phyloP scores from a whole-genome alignment of 2,113 vertebrate species.

The Hemicordylus capensis region DNA sequence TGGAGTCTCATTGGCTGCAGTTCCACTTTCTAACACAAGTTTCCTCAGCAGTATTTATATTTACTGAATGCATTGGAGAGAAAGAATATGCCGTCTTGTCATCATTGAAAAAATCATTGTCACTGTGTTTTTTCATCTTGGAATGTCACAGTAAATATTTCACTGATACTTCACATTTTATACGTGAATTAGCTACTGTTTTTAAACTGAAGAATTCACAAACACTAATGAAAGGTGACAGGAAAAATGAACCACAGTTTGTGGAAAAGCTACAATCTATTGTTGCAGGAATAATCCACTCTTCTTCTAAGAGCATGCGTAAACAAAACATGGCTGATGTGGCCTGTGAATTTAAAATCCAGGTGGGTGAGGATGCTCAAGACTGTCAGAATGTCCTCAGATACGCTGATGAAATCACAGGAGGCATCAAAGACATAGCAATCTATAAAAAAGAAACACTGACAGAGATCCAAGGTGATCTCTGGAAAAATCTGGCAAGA shows the following conservation, averaged over 20 bases:
- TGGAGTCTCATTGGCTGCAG: slow-evolving; percentile 62
- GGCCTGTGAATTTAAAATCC: slow-evolving; percentile 32
- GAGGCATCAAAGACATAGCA: not conserved
- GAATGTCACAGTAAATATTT: not conserved
- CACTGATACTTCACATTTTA: no score
- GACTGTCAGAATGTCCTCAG: slow-evolving; percentile 25
- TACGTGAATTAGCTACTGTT: slow-evolving; percentile 33
- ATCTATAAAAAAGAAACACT: not conserved
- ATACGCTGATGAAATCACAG: not conserved
- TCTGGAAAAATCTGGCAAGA: not conserved
- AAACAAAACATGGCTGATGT: slow-evolving; percentile 33
- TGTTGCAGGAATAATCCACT: slow-evolving; percentile 34
- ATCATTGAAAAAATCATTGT: slow-evolving; percentile 69
- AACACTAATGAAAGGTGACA: slow-evolving; percentile 43
- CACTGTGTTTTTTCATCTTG: slow-evolving; percentile 61
- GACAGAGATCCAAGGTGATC: not conserved
- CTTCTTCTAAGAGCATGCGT: slow-evolving; percentile 19
- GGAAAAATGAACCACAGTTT: slow-evolving; percentile 25
- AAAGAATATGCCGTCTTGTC: slow-evolving; percentile 71
- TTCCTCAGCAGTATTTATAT: slow-evolving; percentile 78
- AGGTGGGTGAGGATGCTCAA: slow-evolving; percentile 46
- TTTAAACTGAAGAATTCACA: slow-evolving; percentile 57
- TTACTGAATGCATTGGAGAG: slow-evolving; percentile 70
- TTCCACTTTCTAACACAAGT: slow-evolving; percentile 74
- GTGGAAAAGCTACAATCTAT: slow-evolving; percentile 36